Evolutionary conservation across 2,797 vertebrate species (phyloP), one percentile per base, ranked within the genome.

Genomic region (Otolemur crassicaudatus): DNA sequence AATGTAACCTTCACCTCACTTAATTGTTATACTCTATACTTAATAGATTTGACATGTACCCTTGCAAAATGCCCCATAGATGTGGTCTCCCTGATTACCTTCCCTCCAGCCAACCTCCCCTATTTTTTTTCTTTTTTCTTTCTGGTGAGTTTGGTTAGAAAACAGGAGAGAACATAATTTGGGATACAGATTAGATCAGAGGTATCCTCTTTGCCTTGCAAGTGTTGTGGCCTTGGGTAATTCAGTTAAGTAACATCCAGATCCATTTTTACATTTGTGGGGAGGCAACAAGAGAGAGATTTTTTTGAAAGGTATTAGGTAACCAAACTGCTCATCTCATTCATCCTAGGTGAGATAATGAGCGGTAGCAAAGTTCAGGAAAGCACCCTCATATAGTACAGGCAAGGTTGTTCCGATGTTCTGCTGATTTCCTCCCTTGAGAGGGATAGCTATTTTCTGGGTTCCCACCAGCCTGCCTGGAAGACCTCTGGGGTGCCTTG

Each of bases 131-230:
- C 16, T 53, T 53, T 53, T 53, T 53, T 53, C 63, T 87, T 85
- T 77, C 82, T 88, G 22, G 17, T n/a, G 65, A 83, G 43, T 94
- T 84, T 94, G 31, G 49, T 94, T 90, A 91, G 34, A 88, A 87
- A 10, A 76, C 9, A 76, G 31, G 31, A 94, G 46, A 65, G 31
- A 95, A 16, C 56, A 20, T 90, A 56, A 60, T 87, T 95, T 89
- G 56, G 25, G 60, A 67, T 88, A 81, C 34, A 81, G 3, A 67
- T 46, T 93, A 72, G 14, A 86, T 87, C 70, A 82, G 7, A 12
- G 14, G 10, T 90, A 17, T 90, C 49, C 84, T 73, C 46, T 88
- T 95, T 91, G 56, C 53, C 69, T 92, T 73, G 60, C 13, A 40
- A 80, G 40, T 63, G 23, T 1, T 69, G 14, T 94, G 23, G 10